phyloP scores from a whole-genome alignment of 2,113 vertebrate genomes.

The human (Homo sapiens) region GRCh38 chrX:20629001-20629500 shows the following conservation, averaged over 20 bases:
- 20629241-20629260: constrained; percentile 30
- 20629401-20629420: constrained; percentile 57
- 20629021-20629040: constrained; percentile 46
- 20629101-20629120: constrained; percentile 13
- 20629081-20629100: constrained; percentile 65
- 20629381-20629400: background rate
- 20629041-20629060: background rate
- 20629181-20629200: constrained; percentile 57
- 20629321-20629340: constrained; percentile 35
- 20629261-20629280: background rate
- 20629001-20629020: constrained; percentile 13
- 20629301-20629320: constrained; percentile 32
- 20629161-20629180: background rate
- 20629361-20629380: constrained; percentile 30
- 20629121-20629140: constrained; percentile 50
- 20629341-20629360: constrained; percentile 45
- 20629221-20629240: constrained; percentile 16
- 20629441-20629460: constrained; percentile 34
- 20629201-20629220: constrained; percentile 48
- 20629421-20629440: constrained; percentile 26
- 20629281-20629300: constrained; percentile 29
- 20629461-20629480: background rate
- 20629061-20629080: constrained; percentile 11
- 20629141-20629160: constrained; percentile 48
- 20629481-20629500: constrained; percentile 11